These are phyloP conservation scores for Triplophysa bombifrons DNA, from an alignment of 2,797 vertebrate genomes.

Conservation along the genomic window DNA sequence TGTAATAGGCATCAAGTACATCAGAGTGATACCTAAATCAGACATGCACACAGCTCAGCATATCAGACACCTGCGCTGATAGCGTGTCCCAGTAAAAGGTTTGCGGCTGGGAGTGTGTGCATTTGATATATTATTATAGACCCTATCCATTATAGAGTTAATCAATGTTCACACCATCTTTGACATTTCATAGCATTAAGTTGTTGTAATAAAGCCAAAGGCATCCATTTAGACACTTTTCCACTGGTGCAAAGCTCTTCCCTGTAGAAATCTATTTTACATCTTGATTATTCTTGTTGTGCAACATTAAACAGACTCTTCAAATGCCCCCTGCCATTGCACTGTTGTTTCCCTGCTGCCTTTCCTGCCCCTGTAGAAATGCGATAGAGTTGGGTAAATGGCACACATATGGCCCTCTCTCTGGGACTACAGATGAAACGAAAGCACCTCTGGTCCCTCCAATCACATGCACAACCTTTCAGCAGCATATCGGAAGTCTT, in stretches of 20 bases:
- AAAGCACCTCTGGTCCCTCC: neutral
- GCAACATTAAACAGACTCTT: constrained; percentile 19
- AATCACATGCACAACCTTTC: constrained; percentile 26
- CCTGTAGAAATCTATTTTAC: neutral
- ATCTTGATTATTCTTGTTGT: constrained; percentile 32
- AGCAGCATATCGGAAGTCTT: neutral
- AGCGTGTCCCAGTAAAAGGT: neutral
- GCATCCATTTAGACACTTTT: neutral
- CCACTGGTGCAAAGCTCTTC: neutral
- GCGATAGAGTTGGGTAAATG: constrained; percentile 42
- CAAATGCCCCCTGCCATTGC: constrained; percentile 3
- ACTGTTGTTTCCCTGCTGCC: constrained; percentile 20
- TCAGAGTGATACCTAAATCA: neutral
- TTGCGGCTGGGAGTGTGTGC: neutral
- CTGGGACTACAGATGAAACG: constrained; percentile 36
- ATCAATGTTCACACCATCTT: constrained; percentile 3
- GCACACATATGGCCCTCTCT: constrained; percentile 45
- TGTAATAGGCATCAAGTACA: neutral
- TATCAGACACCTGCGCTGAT: neutral
- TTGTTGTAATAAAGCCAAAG: neutral
- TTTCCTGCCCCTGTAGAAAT: constrained; percentile 30
- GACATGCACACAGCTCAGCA: neutral
- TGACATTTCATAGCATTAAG: neutral
- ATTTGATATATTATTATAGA: neutral
- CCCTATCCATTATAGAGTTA: neutral